Percentiles rank a stretch among this genome's conserved stretches.
These are phyloP conservation scores for Pagetopsis macropterus DNA, from an alignment of 2,797 vertebrate species.

Conservation along the genomic window DNA sequence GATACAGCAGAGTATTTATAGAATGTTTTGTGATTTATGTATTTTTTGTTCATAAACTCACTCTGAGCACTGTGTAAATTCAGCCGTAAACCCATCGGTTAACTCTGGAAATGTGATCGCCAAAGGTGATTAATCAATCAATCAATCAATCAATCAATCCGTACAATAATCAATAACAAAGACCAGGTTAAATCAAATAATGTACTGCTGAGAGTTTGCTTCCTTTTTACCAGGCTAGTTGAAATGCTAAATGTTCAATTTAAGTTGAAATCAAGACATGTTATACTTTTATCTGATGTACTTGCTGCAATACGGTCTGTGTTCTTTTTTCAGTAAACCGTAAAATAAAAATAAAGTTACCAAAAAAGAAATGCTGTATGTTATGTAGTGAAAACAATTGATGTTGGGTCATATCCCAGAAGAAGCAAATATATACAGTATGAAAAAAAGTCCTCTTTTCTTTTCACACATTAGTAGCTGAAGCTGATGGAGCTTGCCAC, in stretches of 20 bases:
- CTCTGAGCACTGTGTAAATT: constrained; percentile 34
- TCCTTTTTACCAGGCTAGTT: constrained; percentile 33
- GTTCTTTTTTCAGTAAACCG: too few species aligned
- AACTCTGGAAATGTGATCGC: constrained; percentile 55
- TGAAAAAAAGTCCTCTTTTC: constrained; percentile 28
- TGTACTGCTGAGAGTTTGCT: constrained; percentile 32
- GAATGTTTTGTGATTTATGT: constrained; percentile 52
- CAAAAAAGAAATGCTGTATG: constrained; percentile 14
- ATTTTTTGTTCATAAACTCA: constrained; percentile 54
- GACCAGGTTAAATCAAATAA: constrained; percentile 32
- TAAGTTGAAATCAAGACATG: constrained; percentile 27
- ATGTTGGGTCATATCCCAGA: constrained; percentile 45
- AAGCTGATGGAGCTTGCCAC: constrained; percentile 33
- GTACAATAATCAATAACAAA: constrained; percentile 42
- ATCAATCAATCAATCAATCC: constrained; percentile 54
- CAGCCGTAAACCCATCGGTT: constrained; percentile 59
- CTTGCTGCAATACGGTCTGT: too few species aligned
- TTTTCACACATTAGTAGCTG: constrained; percentile 40
- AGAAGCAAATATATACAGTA: constrained; percentile 10
- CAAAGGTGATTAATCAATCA: constrained; percentile 51
- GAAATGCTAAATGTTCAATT: constrained; percentile 39
- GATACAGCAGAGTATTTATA: constrained; percentile 37
- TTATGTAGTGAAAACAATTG: constrained; percentile 37
- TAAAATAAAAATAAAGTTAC: too few species aligned
- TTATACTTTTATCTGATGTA: constrained; percentile 9